phyloP scores from a whole-genome alignment of 2,113 vertebrate species.

The Poecile atricapillus region DNA sequence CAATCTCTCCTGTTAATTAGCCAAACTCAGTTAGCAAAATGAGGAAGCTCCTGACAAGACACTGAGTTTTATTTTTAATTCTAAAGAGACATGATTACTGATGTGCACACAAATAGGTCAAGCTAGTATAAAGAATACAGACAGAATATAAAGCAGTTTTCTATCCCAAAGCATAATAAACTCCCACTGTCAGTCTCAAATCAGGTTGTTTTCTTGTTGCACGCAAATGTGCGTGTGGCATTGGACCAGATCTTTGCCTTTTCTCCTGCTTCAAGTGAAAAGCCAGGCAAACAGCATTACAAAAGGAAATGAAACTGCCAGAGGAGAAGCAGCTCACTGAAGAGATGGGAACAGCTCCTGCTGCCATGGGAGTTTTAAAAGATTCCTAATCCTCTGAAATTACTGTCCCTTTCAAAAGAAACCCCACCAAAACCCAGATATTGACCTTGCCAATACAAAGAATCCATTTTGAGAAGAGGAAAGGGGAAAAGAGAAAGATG shows the following conservation, averaged over 20 bases:
- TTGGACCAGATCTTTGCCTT: not conserved
- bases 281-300: not conserved
- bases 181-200: not conserved
- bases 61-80: not conserved
- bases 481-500: not conserved
- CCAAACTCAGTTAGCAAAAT: not conserved
- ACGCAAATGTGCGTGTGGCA: not conserved
- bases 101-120: not conserved
- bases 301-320: not conserved
- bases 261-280: not conserved
- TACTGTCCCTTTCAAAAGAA: not conserved
- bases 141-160: not conserved
- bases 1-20: not conserved
- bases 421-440: not conserved
- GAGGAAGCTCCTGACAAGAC: conserved; percentile 30
- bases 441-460: not conserved
- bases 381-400: not conserved
- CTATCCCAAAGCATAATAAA: not conserved
- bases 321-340: not conserved
- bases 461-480: not conserved
- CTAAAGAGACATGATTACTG: not conserved
- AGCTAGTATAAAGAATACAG: not conserved
- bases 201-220: not conserved
- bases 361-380: not conserved
- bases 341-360: not conserved